phyloP scores from a whole-genome alignment of 1,140 invertebrate genomes.

The Microplitis mediator region DNA sequence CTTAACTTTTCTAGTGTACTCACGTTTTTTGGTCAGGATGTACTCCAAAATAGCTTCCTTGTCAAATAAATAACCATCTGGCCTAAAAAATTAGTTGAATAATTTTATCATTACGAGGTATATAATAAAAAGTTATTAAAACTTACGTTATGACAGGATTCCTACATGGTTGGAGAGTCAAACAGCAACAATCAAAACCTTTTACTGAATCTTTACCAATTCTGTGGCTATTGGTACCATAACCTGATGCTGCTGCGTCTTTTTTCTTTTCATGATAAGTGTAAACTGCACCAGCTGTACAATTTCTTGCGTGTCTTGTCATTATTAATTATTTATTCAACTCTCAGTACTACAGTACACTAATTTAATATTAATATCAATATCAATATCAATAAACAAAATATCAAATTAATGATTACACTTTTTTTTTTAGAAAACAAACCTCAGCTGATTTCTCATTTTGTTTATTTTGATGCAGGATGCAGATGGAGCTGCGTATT shows the following conservation, averaged over 20 bases:
- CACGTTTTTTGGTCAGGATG: slow-evolving; percentile 93
- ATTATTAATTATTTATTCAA: slow-evolving; percentile 62
- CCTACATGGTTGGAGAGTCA: slow-evolving; percentile 94
- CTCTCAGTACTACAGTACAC: neutral
- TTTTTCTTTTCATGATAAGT: slow-evolving; percentile 98
- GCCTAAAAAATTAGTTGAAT: slow-evolving; percentile 61
- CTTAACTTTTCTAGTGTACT: slow-evolving; percentile 87
- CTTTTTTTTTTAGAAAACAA: too few relatives aligned
- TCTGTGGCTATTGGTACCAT: slow-evolving; percentile 81
- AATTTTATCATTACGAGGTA: slow-evolving; percentile 22
- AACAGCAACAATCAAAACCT: slow-evolving; percentile 97
- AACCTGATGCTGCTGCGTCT: slow-evolving; percentile 91
- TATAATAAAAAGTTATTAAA: slow-evolving; percentile 21
- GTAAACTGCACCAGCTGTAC: slow-evolving; percentile 97
- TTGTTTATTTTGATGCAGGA: too few relatives aligned
- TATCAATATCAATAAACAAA: neutral
- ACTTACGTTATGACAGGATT: slow-evolving; percentile 85
- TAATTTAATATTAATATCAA: neutral
- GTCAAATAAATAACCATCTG: slow-evolving; percentile 95
- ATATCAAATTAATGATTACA: neutral
- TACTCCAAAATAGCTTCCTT: slow-evolving; percentile 98
- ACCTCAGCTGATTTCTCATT: too few relatives aligned
- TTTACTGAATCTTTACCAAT: slow-evolving; percentile 97
- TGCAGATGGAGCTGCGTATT: too few relatives aligned
- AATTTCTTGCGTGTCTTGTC: slow-evolving; percentile 96